Evolutionary conservation across 2,888 invertebrate genomes (phyloP).

Genomic region (Steinernema carpocapsae): DNA sequence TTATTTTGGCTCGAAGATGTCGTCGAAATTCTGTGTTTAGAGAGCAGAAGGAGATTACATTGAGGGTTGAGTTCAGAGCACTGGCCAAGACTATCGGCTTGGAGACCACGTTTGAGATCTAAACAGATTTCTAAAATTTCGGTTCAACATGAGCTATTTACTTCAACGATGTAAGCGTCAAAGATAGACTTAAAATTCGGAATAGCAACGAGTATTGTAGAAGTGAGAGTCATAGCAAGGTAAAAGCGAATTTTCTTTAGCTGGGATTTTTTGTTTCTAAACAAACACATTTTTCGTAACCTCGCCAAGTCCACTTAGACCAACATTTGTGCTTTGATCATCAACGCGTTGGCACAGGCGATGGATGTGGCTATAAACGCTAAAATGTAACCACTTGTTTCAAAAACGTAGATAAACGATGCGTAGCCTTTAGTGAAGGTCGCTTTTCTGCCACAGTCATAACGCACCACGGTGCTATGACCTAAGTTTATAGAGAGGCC

Average conservation of each 20-base stretch:
- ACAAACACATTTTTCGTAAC: too few relatives aligned
- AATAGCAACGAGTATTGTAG: neutral
- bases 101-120: constrained; percentile 3
- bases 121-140: neutral
- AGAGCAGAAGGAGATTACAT: constrained; percentile 7
- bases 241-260: neutral
- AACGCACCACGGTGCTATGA: neutral
- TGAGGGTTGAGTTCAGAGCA: neutral
- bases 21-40: constrained; percentile 20
- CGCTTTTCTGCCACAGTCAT: constrained; percentile 18
- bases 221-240: neutral
- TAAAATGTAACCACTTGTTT: neutral
- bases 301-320: too few relatives aligned
- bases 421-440: constrained; percentile 1
- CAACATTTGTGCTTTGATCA: neutral
- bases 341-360: neutral
- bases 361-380: neutral
- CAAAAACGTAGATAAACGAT: constrained; percentile 12
- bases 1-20: neutral
- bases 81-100: neutral
- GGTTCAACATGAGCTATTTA: too few relatives aligned
- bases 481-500: neutral
- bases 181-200: constrained; percentile 9
- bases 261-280: neutral
- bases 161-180: neutral